Conservation (phyloP, 2,113 vertebrate genomes). For the Diadophis punctatus region DNA sequence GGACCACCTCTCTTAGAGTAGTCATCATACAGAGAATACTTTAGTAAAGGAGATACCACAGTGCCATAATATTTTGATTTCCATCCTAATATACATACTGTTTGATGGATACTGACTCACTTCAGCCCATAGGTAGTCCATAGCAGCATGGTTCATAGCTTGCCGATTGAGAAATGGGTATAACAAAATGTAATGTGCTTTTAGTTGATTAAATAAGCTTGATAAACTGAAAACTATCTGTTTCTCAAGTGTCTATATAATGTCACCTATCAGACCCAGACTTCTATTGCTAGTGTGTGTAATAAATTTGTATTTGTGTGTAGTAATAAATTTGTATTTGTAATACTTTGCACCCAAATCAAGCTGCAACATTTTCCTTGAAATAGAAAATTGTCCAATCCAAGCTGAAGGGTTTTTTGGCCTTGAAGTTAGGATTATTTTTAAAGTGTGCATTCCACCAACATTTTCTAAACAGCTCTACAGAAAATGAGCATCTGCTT, state of each 20-base stretch:
- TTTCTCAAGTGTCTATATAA: background rate
- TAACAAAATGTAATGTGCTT: background rate
- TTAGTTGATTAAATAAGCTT: background rate
- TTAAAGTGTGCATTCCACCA: background rate
- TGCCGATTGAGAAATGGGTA: background rate
- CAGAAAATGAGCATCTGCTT: background rate
- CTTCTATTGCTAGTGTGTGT: background rate
- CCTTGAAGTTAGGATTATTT: background rate
- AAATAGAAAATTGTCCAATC: background rate
- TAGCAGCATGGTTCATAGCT: background rate
- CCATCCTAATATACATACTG: background rate
- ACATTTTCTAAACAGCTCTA: background rate
- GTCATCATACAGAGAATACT: background rate
- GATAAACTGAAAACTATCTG: background rate
- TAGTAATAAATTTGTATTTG: background rate
- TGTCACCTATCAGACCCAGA: background rate
- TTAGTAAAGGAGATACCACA: background rate
- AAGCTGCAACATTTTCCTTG: background rate
- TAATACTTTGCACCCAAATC: background rate
- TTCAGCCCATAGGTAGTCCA: background rate
- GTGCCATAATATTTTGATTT: background rate
- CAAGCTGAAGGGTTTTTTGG: background rate
- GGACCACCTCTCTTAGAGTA: background rate
- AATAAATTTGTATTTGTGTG: background rate
- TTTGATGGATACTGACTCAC: background rate